Evolutionary conservation across 2,113 vertebrate genomes (phyloP).

Genomic region (Cinclus cinclus): DNA sequence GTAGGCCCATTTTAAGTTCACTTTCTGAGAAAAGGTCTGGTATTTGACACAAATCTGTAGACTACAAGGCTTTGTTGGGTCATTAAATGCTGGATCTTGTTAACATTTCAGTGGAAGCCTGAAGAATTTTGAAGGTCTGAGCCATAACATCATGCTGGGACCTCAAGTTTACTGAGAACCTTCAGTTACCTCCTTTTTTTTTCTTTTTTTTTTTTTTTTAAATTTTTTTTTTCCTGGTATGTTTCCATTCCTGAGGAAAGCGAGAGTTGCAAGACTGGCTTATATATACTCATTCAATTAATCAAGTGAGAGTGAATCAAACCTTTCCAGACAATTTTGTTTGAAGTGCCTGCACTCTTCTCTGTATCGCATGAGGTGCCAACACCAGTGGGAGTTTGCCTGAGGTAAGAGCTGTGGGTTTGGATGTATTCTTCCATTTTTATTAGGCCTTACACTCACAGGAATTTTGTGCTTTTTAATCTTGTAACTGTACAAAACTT

Average conservation of each 20-base stretch:
- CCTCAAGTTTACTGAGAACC: background rate
- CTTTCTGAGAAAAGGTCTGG: background rate
- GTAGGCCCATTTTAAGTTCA: background rate
- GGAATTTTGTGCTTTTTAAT: constrained; percentile 63
- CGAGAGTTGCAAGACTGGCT: constrained; percentile 30
- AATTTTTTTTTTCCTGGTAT: background rate
- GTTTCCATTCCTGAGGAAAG: constrained; percentile 41
- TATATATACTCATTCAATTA: constrained; percentile 54
- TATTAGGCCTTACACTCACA: constrained; percentile 62
- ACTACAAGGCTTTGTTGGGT: background rate
- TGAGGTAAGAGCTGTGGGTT: constrained; percentile 63
- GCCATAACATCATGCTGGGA: background rate
- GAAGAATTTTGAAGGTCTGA: background rate
- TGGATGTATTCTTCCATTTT: constrained; percentile 66
- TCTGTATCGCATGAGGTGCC: constrained; percentile 59
- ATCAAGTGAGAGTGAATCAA: constrained; percentile 56
- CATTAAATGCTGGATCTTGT: background rate
- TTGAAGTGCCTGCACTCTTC: constrained; percentile 58
- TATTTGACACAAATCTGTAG: background rate
- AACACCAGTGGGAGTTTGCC: constrained; percentile 68
- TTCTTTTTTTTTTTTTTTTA: background rate
- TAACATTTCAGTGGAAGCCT: background rate
- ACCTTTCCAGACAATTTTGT: constrained; percentile 65
- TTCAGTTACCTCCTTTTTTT: background rate
- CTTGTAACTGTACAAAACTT: constrained; percentile 44